phyloP scores from a whole-genome alignment of 2,113 vertebrate genomes.

The Lamprologus callipterus region DNA sequence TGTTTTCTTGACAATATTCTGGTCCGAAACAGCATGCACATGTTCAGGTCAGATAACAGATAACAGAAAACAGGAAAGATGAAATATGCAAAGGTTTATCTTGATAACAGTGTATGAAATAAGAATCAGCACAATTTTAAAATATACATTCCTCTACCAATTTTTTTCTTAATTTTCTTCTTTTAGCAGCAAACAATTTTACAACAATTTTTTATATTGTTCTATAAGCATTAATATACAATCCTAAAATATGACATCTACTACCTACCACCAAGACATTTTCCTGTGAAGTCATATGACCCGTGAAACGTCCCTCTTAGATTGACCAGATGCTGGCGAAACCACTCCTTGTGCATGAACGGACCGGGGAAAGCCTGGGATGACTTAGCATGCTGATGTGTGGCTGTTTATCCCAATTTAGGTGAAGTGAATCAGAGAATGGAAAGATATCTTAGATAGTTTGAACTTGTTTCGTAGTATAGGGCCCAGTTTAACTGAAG shows the following conservation, averaged over 20 bases:
- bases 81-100: neutral
- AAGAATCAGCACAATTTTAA: neutral
- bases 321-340: neutral
- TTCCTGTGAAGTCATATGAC: neutral
- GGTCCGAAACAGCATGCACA: neutral
- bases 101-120: neutral
- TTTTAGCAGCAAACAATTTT: neutral
- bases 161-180: neutral
- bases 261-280: neutral
- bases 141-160: neutral
- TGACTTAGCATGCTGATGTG: neutral
- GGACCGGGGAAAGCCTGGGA: neutral
- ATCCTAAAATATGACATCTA: neutral
- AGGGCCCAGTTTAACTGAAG: neutral
- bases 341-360: neutral
- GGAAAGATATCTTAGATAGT: neutral
- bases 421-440: neutral
- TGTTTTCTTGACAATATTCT: conserved; percentile 95
- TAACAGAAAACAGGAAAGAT: neutral
- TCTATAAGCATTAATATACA: neutral
- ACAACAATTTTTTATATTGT: neutral
- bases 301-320: neutral
- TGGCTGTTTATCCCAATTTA: neutral
- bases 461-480: neutral
- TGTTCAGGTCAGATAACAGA: neutral